phyloP scores from a whole-genome alignment of 2,888 invertebrate genomes.

The Octodonta nipae region DNA sequence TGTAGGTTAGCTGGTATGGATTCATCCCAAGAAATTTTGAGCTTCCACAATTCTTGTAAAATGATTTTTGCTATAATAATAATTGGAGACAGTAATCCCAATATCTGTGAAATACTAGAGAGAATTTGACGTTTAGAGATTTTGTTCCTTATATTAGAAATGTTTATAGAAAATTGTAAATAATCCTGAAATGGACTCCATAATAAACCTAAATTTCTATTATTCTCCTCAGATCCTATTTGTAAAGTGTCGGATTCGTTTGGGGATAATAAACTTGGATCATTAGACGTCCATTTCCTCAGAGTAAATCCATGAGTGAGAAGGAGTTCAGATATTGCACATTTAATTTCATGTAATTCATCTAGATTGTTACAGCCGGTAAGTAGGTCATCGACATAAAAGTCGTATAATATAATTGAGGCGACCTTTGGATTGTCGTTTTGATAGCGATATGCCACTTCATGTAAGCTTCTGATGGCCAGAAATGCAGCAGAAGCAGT shows the following conservation, averaged over 20 bases:
- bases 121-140: constrained; percentile 8
- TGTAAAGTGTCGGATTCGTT: background rate
- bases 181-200: constrained; percentile 7
- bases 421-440: background rate
- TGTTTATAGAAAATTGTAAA: constrained; percentile 5
- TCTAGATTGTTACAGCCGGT: constrained; percentile 8
- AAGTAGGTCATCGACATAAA: constrained; percentile 15
- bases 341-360: background rate
- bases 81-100: constrained; percentile 8
- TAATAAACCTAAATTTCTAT: constrained; percentile 6
- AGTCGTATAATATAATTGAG: constrained; percentile 5
- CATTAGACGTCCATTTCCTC: constrained; percentile 14
- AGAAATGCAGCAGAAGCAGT: constrained; percentile 20
- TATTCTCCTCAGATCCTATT: background rate
- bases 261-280: background rate
- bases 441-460: background rate
- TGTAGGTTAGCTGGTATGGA: constrained; percentile 7
- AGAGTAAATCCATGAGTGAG: constrained; percentile 6
- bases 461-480: constrained; percentile 15
- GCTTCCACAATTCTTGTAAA: constrained; percentile 10
- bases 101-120: constrained; percentile 9
- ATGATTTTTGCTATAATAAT: constrained; percentile 9
- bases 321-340: constrained; percentile 2
- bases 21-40: constrained; percentile 10
- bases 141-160: background rate